A percentile compares a stretch with the other conserved stretches of the same genome.
phyloP scores from a whole-genome alignment of 2,888 invertebrate genomes.

The Polydrusus tereticollis region DNA sequence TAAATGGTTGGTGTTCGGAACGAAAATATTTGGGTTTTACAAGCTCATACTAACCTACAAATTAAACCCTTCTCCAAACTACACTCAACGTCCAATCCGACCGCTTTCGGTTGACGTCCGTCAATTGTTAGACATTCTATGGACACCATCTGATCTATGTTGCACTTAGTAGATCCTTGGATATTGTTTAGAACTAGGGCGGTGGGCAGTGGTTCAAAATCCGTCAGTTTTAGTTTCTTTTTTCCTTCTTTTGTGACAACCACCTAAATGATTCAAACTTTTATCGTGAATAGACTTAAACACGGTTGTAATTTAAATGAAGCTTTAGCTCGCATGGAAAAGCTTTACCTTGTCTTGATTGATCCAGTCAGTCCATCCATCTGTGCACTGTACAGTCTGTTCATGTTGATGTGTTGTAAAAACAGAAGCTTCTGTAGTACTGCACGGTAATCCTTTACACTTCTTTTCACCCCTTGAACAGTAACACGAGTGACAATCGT shows the following conservation, averaged over 20 bases:
- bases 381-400: slow-evolving; percentile 33
- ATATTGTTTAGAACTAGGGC: slow-evolving; percentile 67
- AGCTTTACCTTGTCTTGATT: slow-evolving; percentile 74
- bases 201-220: slow-evolving; percentile 73
- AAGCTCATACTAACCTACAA: slow-evolving; percentile 66
- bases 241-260: slow-evolving; percentile 55
- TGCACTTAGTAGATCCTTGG: slow-evolving; percentile 69
- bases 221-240: slow-evolving; percentile 63
- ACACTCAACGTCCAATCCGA: slow-evolving; percentile 83
- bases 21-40: too few relatives aligned
- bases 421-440: slow-evolving; percentile 55
- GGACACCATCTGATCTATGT: slow-evolving; percentile 73
- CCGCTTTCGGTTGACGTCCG: slow-evolving; percentile 74
- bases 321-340: too few relatives aligned
- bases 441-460: slow-evolving; percentile 81
- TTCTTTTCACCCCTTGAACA: slow-evolving; percentile 79
- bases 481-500: slow-evolving; percentile 84
- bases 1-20: too few relatives aligned
- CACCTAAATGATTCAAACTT: background rate
- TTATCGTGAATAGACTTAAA: background rate
- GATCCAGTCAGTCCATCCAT: slow-evolving; percentile 86
- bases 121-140: slow-evolving; percentile 83
- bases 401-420: slow-evolving; percentile 52
- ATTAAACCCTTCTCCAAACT: slow-evolving; percentile 79
- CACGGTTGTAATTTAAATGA: too few relatives aligned